Base-by-base conservation (phyloP, 2,113 vertebrate genomes). In the Herpailurus yagouaroundi region DNA sequence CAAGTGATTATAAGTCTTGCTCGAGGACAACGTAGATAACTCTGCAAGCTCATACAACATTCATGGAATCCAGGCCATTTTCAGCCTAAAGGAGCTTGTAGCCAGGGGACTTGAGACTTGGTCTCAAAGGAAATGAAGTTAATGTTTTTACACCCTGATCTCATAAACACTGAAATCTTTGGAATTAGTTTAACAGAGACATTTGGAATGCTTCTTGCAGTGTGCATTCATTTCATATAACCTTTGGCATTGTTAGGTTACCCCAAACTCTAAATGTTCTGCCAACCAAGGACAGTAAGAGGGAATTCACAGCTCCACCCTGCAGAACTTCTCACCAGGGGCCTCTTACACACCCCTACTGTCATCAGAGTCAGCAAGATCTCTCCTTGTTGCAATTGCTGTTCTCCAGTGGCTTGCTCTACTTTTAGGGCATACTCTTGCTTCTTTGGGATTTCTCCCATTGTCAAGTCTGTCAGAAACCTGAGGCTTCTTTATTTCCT, bases 101-200 rank as follows among this genome's bases (percentile, higher is more conserved):
- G 86, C 66, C 64, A 16, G 80, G 31, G 33, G 38, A 77, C 69
- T 60, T 73, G 66, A 90, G 80, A 64, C 36, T 73, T 94, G 68
- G 31, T 84, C 68, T 84, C 69, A 87, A 92, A 97, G 87, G 76
- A 95, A 98, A 97, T 89, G 69, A 97, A 96, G 89, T 96, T 50
- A 87, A 95, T 87, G 63, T 89, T 91, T 92, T 89, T 79, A 88
- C 8, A 52, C 41, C 77, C 64, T 71, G 57, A 96, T 95, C 81
- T 96, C 79, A 66, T 55, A 71, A 88, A 76, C 69, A 45, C 36
- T 13, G 80, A 81, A 81, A 82, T 50, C 38, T 96, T 92, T 55
- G 82, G 14, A 77, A 33, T 52, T 74, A 89, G 33, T 94, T 91
- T 82, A 74, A 63, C 63, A 13, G 38, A 63, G 90, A 87, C 52